Conservation (phyloP, 2,888 invertebrate genomes). For the Arenicola marina region DNA sequence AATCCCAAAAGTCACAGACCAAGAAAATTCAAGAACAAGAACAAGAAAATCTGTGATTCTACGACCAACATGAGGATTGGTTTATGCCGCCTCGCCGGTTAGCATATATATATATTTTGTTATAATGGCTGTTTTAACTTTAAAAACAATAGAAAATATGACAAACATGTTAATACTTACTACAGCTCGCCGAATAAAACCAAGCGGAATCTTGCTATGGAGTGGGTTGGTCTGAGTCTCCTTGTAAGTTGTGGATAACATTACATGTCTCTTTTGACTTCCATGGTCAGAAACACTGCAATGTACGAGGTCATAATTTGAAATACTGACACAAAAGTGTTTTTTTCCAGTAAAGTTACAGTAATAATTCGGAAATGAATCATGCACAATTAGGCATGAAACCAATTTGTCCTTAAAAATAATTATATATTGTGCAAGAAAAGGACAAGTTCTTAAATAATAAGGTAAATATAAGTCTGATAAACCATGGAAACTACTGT, state of each 20-base stretch:
- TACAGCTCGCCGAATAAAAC: constrained; percentile 44
- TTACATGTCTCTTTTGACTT: constrained; percentile 50
- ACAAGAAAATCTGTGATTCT: no score
- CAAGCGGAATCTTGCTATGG: constrained; percentile 56
- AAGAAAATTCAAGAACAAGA: no score
- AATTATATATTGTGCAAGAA: background rate
- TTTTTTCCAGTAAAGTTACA: no score
- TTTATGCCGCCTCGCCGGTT: background rate
- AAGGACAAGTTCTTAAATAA: background rate
- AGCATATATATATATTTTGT: no score
- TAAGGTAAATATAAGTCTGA: no score
- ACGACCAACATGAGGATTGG: background rate
- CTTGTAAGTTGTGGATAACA: constrained; percentile 55
- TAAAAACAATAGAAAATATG: no score
- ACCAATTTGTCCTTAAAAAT: background rate
- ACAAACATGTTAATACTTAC: constrained; percentile 36
- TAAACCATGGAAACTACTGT: background rate
- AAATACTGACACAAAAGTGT: no score
- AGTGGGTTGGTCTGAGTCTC: constrained; percentile 53
- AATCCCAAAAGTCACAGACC: background rate
- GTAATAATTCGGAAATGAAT: no score
- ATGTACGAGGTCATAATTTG: no score
- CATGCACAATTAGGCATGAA: no score
- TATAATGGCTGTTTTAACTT: no score
- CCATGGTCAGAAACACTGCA: constrained; percentile 48